Base-by-base conservation (phyloP, 2,113 vertebrate species). In the Dasypus novemcinctus region DNA sequence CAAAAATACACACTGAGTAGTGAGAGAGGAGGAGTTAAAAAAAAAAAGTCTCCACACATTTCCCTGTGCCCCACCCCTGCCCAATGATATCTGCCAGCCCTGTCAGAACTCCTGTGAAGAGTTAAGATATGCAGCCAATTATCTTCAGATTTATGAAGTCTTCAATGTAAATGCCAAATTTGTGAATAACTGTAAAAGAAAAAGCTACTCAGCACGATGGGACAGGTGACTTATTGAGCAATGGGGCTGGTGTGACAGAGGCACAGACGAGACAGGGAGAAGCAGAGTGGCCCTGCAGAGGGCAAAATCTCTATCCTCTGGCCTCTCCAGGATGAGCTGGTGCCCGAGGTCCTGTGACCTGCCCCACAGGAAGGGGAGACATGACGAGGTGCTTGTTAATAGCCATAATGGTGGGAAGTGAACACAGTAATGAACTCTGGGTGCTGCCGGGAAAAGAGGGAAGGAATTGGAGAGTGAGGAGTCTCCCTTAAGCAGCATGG, bases 241-340 rank as follows among this genome's bases (percentile, higher is more conserved):
- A 23, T 27, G 36, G n/a, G 17, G 9, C 36, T 27, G 33, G 8
- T 14, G 36, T 0, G 8, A 33, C 2, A 21, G 25, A 36, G 36
- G 6, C 25, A 0, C 21, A 41, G 63, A 15, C 4, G 9, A 36
- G 43, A 0, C 38, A 4, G 36, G 20, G 68, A 84, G 10, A 23
- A 29, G 38, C 14, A 3, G 2, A 5, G 43, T 52, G 38, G 18
- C 8, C 10, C 21, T 29, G 27, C 13, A 27, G 23, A 33, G 15
- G 66, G 43, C 92, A 29, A 1, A 14, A 49, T 41, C 71, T 38
- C 72, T n/a, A 4, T 27, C 6, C 1, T 20, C 33, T 25, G 20
- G 61, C 4, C 0, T n/a, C 4, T 72, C 61, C 25, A 13, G 0
- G 1, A 2, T 21, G 20, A 69, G 23, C 1, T 0, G 1, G 29